Base-by-base conservation (phyloP, 2,797 vertebrate genomes). In the Sebastes taczanowskii region DNA sequence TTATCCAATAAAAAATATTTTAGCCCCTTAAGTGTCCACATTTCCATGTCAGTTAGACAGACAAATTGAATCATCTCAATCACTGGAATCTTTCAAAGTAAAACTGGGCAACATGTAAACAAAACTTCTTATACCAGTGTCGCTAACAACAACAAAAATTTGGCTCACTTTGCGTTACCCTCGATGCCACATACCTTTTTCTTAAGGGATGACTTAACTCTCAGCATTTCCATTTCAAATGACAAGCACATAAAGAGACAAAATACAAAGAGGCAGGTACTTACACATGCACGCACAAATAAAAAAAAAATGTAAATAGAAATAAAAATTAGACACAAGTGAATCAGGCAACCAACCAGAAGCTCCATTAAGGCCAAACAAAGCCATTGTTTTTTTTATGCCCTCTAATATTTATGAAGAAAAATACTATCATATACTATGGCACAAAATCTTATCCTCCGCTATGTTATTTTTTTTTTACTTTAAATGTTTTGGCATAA, bases 401-500 rank as follows among this genome's bases (percentile, higher is more conserved):
- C 81, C 64, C 70, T 91, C 81, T 80, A 86, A 85, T 86, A 76
- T 81, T 66, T 85, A 82, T 82, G 81, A 85, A 88, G 90, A 84
- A 92, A 53, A 94, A 91, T 93, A 93, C 92, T 92, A 92, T 90
- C 69, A 91, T 92, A 91, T 89, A 82, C 81, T 94, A 95, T 95
- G 94, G 94, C 95, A 96, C 95, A 93, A 93, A 93, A 91, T 94
- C 88, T 91, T 91, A 91, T 91, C 87, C 80, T 93, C 77, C 87
- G 83, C 87, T 92, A 80, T 89, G 74, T 9, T 76, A 84, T 84
- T 62, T 73, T 42, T 42, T n/a, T 52, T 52, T 52, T 73, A 52
- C 72, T 38, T 86, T 60, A 89, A 84, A 81, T 90, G 70, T 92
- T 94, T 95, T 94, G 93, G 90, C 93, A 93, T 93, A 83, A 90